A percentile compares a stretch with the other conserved stretches of the same genome.
Evolutionary conservation across 2,888 invertebrate genomes (phyloP).

Genomic region (Sphecodes monilicornis): DNA sequence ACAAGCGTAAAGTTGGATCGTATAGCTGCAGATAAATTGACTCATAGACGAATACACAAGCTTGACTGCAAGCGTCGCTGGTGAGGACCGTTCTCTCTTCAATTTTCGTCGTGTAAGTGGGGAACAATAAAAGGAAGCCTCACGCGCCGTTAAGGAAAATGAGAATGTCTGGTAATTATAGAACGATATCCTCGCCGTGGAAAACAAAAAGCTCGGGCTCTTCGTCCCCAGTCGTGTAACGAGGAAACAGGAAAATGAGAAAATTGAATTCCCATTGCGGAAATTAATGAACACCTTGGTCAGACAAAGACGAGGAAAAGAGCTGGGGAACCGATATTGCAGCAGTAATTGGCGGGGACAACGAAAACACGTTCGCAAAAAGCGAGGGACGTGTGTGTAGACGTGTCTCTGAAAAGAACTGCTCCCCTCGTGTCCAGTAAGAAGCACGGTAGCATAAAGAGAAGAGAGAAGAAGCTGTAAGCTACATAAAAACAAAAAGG

Average conservation of each 20-base stretch:
- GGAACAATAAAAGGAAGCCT: conserved; percentile 7
- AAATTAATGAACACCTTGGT: conserved; percentile 32
- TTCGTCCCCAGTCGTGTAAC: neutral
- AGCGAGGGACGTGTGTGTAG: too few relatives aligned
- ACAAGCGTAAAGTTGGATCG: neutral
- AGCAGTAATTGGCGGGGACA: neutral
- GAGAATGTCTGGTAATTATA: conserved; percentile 20
- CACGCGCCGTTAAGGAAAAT: conserved; percentile 17
- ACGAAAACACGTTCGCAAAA: neutral
- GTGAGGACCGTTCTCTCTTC: neutral
- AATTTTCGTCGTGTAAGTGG: conserved; percentile 24
- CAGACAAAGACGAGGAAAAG: neutral
- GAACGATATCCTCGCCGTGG: neutral
- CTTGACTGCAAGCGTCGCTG: neutral
- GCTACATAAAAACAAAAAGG: too few relatives aligned
- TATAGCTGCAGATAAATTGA: neutral
- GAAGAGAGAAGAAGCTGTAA: too few relatives aligned
- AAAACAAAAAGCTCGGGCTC: conserved; percentile 16
- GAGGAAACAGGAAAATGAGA: conserved; percentile 10
- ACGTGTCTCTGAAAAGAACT: too few relatives aligned
- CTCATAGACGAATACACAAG: neutral
- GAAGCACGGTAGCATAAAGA: too few relatives aligned
- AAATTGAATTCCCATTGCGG: conserved; percentile 38
- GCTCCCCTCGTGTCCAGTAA: too few relatives aligned
- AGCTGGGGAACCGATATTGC: neutral